Evolutionary conservation across 35 echinoderm and acorn worm species (phyloP), one percentile per base, ranked within the genome.

Genomic region (Apostichopus parvimensis): DNA sequence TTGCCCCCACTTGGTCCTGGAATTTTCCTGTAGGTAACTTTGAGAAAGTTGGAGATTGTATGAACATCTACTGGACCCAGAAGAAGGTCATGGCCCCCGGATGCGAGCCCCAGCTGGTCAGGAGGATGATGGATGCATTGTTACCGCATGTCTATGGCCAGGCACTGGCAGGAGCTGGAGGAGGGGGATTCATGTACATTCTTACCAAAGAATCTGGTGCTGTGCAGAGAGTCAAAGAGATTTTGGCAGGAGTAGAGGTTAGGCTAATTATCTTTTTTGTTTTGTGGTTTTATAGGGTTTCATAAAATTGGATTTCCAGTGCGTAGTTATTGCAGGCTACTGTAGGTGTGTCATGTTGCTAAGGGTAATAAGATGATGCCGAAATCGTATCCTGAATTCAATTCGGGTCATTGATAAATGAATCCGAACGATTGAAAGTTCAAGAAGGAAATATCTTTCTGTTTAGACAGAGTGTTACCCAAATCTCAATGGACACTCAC

Each of bases 11-110:
- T 17, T 68, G 34, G 34, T 4, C 34, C 34, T 68, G 64, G 62
- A 68, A 68, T 68, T 73, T 54, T 92, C 23, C 9, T 53, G 26
- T 59, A 99, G 97, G 97, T 79, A 92, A 99, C 72, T 83, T 98
- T 13, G 87, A 91, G 68, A 96, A 94, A 90, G 95, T 96, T 59
- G 97, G 97, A 4, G 73, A 56, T 6, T 99, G 97, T 75, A 92
- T 99, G 91, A 90, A 99, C 75, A 95, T 56, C 6, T 99, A 98
- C 82, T 99, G 97, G 97, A 54, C 76, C 9, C 97, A 99, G 89
- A 99, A 99, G 93, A 99, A 99, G 64, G 80, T 99, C 5, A 94
- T 99, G 95, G 97, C 97, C 9, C 95, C 97, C 4, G 97, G 97
- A 14, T 92, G 93, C 65, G 97, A 99, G 86, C 97, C 97, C 22